Evolutionary conservation across 2,888 invertebrate genomes (phyloP).

Genomic region (Chouioia cunea): DNA sequence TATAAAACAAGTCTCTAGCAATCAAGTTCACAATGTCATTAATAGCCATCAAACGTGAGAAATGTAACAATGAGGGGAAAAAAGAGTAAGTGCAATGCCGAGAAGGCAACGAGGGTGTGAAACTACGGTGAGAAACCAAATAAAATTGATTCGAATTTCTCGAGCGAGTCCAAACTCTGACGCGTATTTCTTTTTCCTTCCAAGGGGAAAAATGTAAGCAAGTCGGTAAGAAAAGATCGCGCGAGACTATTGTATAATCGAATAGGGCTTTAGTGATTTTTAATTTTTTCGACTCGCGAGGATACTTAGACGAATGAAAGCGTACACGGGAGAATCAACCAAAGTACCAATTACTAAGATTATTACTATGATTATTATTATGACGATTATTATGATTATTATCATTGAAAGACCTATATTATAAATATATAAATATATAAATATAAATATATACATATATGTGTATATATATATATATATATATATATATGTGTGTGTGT

Average conservation of each 20-base stretch:
- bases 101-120: too few species aligned
- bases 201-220: neutral
- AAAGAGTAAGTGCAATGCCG: too few species aligned
- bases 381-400: constrained; percentile 50
- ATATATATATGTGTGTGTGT: too few species aligned
- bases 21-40: too few species aligned
- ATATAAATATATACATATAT: constrained; percentile 70
- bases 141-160: constrained; percentile 35
- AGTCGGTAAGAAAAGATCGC: neutral
- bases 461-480: constrained; percentile 50
- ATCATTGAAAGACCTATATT: constrained; percentile 55
- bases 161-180: constrained; percentile 12
- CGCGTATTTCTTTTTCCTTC: constrained; percentile 23
- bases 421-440: constrained; percentile 49
- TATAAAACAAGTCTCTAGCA: too few species aligned
- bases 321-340: constrained; percentile 68
- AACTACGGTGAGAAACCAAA: constrained; percentile 11
- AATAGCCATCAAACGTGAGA: constrained; percentile 8
- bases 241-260: constrained; percentile 36
- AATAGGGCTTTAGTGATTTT: constrained; percentile 32
- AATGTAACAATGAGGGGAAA: neutral
- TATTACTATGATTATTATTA: constrained; percentile 67
- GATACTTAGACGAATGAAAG: neutral
- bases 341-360: constrained; percentile 78
- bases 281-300: too few species aligned